Base-by-base conservation (phyloP, 2,113 vertebrate genomes). In the Bubo bubo region DNA sequence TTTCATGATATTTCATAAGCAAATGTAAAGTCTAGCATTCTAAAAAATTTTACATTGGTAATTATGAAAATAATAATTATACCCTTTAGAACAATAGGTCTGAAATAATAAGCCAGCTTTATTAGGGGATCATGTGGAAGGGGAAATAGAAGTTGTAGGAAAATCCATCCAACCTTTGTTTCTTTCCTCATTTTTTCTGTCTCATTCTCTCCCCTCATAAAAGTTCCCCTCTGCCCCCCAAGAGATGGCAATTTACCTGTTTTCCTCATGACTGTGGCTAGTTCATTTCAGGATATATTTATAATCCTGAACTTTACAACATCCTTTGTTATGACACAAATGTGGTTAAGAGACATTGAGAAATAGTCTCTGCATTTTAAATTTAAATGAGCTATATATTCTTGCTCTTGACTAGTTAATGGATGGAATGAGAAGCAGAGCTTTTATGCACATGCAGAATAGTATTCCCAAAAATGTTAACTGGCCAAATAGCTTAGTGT, bases 201-300 rank as follows among this genome's bases (percentile, higher is more conserved):
- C 10, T 53, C 18, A 32, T 47, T 8, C 22, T 63, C 4, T 67
- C 58, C 17, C 6, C 9, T 53, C 10, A 47, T 30, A 53, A 70
- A 82, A 53, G 24, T 15, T 6, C 16, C 6, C 3, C 2, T 10
- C 2, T 6, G 2, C 17, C 2, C 10, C 8, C 14, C 5, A n/a
- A 70, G 5, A 70, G 8, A 11, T 26, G 7, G 3, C 8, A 67
- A 35, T 74, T 85, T 62, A 60, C 21, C 30, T 3, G 6, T 90
- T 75, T 79, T 86, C 32, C 23, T 79, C 47, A 37, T 19, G 24
- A 59, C 8, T n/a, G 12, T 63, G 6, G 8, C 43, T 88, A 59
- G 66, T 63, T 35, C 32, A 27, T 71, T 90, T 79, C 22, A 71
- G 28, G 22, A 71, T 49, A 35, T 15, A 60, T 81, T 79, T 85